A percentile compares a stretch with the other conserved stretches of the same genome.
Conservation (phyloP, 1,140 invertebrate genomes). For the Drosophila varians region DNA sequence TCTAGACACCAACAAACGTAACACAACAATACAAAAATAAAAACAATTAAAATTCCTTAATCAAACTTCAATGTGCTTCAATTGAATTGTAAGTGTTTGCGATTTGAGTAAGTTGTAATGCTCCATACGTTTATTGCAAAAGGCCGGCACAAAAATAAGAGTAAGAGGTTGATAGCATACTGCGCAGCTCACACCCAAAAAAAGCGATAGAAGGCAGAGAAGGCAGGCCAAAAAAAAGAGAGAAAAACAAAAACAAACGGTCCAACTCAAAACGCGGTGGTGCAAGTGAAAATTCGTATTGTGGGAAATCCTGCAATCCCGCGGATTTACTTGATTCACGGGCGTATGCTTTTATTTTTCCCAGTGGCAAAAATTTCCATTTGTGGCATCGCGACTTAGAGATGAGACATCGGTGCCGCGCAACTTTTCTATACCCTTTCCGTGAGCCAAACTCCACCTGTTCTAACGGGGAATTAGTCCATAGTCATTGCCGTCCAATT, state of each 20-base stretch:
- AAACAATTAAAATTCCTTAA: conserved; percentile 42
- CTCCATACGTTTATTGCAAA: neutral
- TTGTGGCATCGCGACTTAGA: conserved; percentile 42
- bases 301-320: conserved; percentile 3
- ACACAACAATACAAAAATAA: conserved; percentile 42
- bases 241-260: conserved; percentile 58
- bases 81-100: conserved; percentile 1
- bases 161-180: conserved; percentile 16
- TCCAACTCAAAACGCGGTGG: conserved; percentile 12
- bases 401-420: conserved; percentile 61
- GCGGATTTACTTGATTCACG: neutral
- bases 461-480: conserved; percentile 11
- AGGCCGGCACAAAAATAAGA: conserved; percentile 18
- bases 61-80: neutral
- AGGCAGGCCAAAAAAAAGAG: conserved; percentile 12
- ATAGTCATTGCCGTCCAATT: no score
- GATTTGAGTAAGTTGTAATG: conserved; percentile 1
- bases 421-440: conserved; percentile 61
- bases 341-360: neutral
- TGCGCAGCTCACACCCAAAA: conserved; percentile 69
- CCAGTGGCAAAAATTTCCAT: conserved; percentile 13
- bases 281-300: conserved; percentile 20
- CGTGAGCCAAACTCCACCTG: conserved; percentile 19
- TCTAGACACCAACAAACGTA: conserved; percentile 10
- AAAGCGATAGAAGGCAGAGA: conserved; percentile 35